phyloP scores from a whole-genome alignment of 2,113 vertebrate species.

The Oryzias woworae region DNA sequence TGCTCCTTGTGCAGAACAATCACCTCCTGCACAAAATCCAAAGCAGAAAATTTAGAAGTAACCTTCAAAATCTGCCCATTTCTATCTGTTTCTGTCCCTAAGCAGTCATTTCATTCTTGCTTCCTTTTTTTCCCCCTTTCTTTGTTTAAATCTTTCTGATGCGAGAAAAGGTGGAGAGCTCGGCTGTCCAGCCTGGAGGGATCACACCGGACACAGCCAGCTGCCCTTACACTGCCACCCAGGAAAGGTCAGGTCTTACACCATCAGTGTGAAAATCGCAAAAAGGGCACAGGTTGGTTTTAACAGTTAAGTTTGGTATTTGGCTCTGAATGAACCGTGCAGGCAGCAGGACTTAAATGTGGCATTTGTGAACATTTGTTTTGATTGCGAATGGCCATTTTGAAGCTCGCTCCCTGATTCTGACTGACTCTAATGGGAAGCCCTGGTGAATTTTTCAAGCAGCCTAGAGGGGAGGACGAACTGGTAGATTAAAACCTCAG shows the following conservation, averaged over 20 bases:
- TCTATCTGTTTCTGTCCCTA: constrained; percentile 7
- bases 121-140: neutral
- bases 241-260: constrained; percentile 68
- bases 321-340: too few relatives aligned
- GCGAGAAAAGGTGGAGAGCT: constrained; percentile 14
- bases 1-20: too few relatives aligned
- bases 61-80: neutral
- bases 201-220: constrained; percentile 31
- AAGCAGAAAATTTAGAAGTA: too few relatives aligned
- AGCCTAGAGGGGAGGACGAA: constrained; percentile 75
- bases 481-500: constrained; percentile 52
- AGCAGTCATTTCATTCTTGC: neutral
- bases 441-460: constrained; percentile 83
- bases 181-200: constrained; percentile 42
- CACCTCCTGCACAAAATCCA: too few relatives aligned
- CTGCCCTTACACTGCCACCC: constrained; percentile 36
- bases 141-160: constrained; percentile 10
- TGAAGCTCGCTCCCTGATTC: constrained; percentile 68
- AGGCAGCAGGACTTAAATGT: neutral
- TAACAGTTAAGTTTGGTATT: too few relatives aligned
- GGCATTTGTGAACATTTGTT: constrained; percentile 57
- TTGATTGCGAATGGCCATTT: constrained; percentile 47
- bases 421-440: constrained; percentile 79
- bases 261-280: constrained; percentile 57
- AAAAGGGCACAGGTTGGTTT: constrained; percentile 41